These are phyloP conservation scores for Siphonodentalium dalli DNA, from an alignment of 2,888 invertebrate species.

Conservation along the genomic window DNA sequence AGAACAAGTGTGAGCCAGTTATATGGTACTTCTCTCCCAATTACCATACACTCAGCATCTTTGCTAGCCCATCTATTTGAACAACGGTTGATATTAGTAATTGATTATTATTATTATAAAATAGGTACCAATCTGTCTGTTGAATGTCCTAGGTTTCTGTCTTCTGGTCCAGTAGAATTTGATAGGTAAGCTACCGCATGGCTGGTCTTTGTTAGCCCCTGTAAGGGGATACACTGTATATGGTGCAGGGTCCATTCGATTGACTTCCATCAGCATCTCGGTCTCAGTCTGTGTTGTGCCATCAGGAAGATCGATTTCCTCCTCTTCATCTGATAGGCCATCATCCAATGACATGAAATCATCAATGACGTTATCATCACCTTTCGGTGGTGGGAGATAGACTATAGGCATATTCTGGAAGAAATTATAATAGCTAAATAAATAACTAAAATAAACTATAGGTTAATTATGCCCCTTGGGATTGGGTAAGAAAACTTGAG, in stretches of 20 bases:
- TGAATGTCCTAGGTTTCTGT: constrained; percentile 39
- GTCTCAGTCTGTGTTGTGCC: constrained; percentile 21
- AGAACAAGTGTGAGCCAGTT: too few relatives aligned
- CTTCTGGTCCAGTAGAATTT: constrained; percentile 55
- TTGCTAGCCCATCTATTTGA: too few relatives aligned
- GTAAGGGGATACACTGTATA: constrained; percentile 48
- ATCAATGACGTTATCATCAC: constrained; percentile 43
- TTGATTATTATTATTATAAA: not conserved
- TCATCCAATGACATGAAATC: constrained; percentile 17
- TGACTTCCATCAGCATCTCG: constrained; percentile 34
- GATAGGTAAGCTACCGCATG: constrained; percentile 55
- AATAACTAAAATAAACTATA: too few relatives aligned
- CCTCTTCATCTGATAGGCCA: constrained; percentile 44
- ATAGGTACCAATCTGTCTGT: constrained; percentile 52
- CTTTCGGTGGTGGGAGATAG: constrained; percentile 40
- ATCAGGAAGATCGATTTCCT: constrained; percentile 28
- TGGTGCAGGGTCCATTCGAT: constrained; percentile 52
- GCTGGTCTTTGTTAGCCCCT: constrained; percentile 43
- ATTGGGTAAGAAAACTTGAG: too few relatives aligned
- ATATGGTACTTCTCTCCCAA: too few relatives aligned
- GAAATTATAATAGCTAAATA: too few relatives aligned
- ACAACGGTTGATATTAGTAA: not conserved
- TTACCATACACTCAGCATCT: too few relatives aligned
- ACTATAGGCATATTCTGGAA: constrained; percentile 45
- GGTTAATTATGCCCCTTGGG: too few relatives aligned